Evolutionary conservation across 2,888 invertebrate species (phyloP), one percentile per base, ranked within the genome.

Genomic region (Heliconius charithonia): DNA sequence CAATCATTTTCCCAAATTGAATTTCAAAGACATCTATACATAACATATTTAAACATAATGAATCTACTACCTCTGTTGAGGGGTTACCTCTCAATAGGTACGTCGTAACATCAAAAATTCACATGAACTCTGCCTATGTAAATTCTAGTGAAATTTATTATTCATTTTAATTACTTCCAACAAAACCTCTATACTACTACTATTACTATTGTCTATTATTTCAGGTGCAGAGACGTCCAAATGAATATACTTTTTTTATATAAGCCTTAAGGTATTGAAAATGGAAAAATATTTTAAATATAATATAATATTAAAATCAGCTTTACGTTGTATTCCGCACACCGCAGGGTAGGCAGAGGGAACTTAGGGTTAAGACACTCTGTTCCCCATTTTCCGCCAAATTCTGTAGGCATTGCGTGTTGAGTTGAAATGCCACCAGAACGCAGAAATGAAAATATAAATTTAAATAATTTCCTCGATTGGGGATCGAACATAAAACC

Each of bases 11-110:
- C 37, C 37, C 10, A 37, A 37, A 9, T 9, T 37, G 37, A 37
- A 37, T 37, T 37, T 37, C 37, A 9, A 37, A 37, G 37, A 37
- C 10, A 37, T 37, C 19, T 19, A 19, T 16, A 2, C 6, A 19
- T 51, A 51, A 51, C 19, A 51, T 51, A 19, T 45, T 45, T 45
- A 16, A 16, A 19, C 45, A 51, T 51, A 51, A 19, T 51, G 45
- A 51, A 69, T 25, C 37, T 41, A n/a, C 6, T 69, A 41, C 67
- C 25, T 25, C 67, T 41, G 25, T 41, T 9, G 25, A 69, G 37
- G 37, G 67, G 67, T 16, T 41, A 66, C n/a, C 25, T 69, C 25
- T 69, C 67, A 25, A 41, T 82, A 81, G 83, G 86, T 84, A 84
- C 85, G 84, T 87, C 22, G 3, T 72, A n/a, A 32, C 59, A 72